These are phyloP conservation scores for Agrilus planipennis DNA, from an alignment of 1,140 invertebrate species.

Conservation along the genomic window DNA sequence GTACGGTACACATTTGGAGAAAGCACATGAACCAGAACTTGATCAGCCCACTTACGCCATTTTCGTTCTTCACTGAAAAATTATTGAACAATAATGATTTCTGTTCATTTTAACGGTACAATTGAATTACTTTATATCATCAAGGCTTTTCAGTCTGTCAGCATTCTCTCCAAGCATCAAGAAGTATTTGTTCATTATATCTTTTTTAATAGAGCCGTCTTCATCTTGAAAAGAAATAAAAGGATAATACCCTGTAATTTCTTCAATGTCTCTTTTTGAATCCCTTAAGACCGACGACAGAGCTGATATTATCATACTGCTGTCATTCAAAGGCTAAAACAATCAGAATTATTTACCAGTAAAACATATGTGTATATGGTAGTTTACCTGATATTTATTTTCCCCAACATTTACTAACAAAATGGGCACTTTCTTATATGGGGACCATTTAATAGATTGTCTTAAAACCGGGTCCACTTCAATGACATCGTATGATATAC, in stretches of 20 bases:
- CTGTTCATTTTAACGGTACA: conserved; percentile 8
- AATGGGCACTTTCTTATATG: conserved; percentile 94
- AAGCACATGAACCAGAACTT: conserved; percentile 78
- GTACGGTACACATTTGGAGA: conserved; percentile 97
- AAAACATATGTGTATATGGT: conserved; percentile 7
- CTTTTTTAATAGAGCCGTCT: conserved; percentile 51
- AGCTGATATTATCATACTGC: conserved; percentile 85
- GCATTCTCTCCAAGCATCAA: conserved; percentile 55
- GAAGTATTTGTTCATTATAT: conserved; percentile 92
- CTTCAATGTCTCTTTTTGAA: conserved; percentile 44
- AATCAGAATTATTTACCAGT: conserved; percentile 11
- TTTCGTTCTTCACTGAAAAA: conserved; percentile 75
- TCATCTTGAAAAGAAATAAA: conserved; percentile 55
- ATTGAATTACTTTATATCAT: conserved; percentile 50
- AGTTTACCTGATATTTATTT: conserved; percentile 52
- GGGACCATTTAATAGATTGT: conserved; percentile 85
- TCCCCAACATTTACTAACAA: conserved; percentile 65
- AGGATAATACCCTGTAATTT: conserved; percentile 78
- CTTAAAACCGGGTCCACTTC: conserved; percentile 93
- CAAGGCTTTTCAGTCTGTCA: conserved; percentile 37
- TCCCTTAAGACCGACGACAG: conserved; percentile 68
- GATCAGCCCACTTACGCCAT: conserved; percentile 93
- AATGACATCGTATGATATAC: conserved; percentile 89
- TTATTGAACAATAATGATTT: conserved; percentile 4
- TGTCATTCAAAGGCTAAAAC: conserved; percentile 80